A percentile compares a stretch with the other conserved stretches of the same genome.
Evolutionary conservation across 2,888 invertebrate genomes (phyloP).

Genomic region (Stegana nigrithorax): DNA sequence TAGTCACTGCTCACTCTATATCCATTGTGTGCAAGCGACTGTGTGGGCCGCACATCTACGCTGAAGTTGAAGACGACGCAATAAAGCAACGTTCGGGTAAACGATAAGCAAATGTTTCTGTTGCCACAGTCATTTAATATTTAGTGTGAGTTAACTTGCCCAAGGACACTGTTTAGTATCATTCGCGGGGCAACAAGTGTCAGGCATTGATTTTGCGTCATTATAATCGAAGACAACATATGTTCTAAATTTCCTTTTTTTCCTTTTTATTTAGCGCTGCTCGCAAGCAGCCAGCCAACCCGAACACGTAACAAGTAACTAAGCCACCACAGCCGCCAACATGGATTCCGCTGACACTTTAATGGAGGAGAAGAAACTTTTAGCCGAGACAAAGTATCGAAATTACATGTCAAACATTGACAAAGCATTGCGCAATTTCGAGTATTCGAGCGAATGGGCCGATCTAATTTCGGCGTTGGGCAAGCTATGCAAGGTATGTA

Average conservation of each 20-base stretch:
- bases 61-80: neutral
- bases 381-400: slow-evolving; percentile 85
- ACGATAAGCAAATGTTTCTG: neutral
- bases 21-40: neutral
- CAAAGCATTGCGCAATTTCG: slow-evolving; percentile 89
- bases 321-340: slow-evolving; percentile 24
- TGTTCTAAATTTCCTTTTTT: too few relatives aligned
- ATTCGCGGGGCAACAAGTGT: neutral
- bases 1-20: neutral
- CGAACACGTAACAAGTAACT: neutral
- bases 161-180: neutral
- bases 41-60: neutral
- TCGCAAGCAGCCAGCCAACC: neutral
- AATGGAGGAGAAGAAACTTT: slow-evolving; percentile 81
- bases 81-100: neutral
- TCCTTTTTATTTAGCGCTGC: neutral
- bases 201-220: neutral
- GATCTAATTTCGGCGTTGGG: slow-evolving; percentile 91
- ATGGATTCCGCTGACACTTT: slow-evolving; percentile 68
- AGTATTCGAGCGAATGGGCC: slow-evolving; percentile 95
- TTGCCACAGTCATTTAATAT: neutral
- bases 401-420: slow-evolving; percentile 85
- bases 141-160: neutral
- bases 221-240: neutral
- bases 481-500: slow-evolving; percentile 85